Evolutionary conservation across 1,140 invertebrate species (phyloP).

Genomic region (Scaptomyza pallida): DNA sequence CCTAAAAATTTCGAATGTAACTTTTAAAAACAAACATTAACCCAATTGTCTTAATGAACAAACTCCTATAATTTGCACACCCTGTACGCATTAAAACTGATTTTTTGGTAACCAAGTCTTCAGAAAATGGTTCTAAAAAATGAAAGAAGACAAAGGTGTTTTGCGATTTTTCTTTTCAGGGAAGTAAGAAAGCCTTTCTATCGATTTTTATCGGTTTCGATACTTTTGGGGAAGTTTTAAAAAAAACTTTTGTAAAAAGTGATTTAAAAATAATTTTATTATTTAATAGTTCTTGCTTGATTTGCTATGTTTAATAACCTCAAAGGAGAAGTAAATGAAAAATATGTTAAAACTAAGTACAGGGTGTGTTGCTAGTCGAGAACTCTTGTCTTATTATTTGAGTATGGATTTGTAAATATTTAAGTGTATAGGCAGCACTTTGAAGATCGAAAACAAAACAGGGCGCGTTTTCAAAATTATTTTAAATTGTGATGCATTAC

Average conservation of each 20-base stretch:
- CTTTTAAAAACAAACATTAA: conserved; percentile 25
- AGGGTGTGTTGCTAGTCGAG: background rate
- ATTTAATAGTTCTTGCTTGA: too few relatives aligned
- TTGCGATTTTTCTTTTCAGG: too few relatives aligned
- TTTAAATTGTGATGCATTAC: conserved; percentile 23
- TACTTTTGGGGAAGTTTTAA: too few relatives aligned
- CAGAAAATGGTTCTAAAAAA: too few relatives aligned
- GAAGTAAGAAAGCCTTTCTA: too few relatives aligned
- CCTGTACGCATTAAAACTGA: background rate
- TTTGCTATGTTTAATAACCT: too few relatives aligned
- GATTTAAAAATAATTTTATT: too few relatives aligned
- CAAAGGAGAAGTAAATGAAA: too few relatives aligned
- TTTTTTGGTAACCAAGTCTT: too few relatives aligned
- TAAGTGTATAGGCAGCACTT: conserved; percentile 73
- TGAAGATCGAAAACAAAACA: conserved; percentile 54
- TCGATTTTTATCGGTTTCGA: too few relatives aligned
- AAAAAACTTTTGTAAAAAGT: too few relatives aligned
- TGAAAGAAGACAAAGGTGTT: too few relatives aligned
- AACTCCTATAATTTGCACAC: conserved; percentile 19
- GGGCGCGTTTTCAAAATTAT: conserved; percentile 59
- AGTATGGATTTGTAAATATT: conserved; percentile 58
- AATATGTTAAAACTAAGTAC: background rate
- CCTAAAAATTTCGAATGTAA: conserved; percentile 50
- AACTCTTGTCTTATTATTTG: conserved; percentile 15
- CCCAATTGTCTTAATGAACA: conserved; percentile 8